Base-by-base conservation (phyloP, 1,140 invertebrate genomes). In the Drosophila busckii region DNA sequence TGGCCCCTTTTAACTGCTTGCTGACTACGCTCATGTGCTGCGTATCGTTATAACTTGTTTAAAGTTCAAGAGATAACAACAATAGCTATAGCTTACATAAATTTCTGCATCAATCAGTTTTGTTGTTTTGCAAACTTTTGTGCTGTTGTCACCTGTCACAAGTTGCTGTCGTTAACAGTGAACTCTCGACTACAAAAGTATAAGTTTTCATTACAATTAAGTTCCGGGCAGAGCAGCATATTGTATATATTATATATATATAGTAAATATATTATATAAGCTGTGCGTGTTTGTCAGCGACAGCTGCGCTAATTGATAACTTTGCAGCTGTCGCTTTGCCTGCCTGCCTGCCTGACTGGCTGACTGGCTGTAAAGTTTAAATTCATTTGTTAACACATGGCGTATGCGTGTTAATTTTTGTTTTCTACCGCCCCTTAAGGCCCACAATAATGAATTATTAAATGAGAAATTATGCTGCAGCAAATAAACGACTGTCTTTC, bases 251-350 rank as follows among this genome's bases (percentile, higher is more conserved):
- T n/a, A n/a, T n/a, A n/a, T n/a, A n/a, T n/a, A n/a, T n/a, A n/a
- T n/a, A n/a, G n/a, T n/a, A n/a, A n/a, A n/a, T n/a, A n/a, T n/a
- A n/a, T n/a, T n/a, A n/a, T 26, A 29, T 1, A 29, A 42, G 15
- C 8, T 37, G 23, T 16, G 10, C 15, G 26, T 40, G 20, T 16
- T 7, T 54, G 56, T 31, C 49, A 73, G 68, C 49, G 38, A 37
- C 56, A 49, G 67, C 48, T 44, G 46, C 49, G 41, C 48, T 71
- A 78, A 80, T 71, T 71, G 64, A 80, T 68, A 38, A 59, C 56
- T 29, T 34, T 22, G 8, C 46, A 54, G 52, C 32, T 70, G 71
- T 10, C 31, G n/a, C 13, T 7, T n/a, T 15, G 9, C n/a, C n/a
- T n/a, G n/a, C n/a, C n/a, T n/a, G n/a, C n/a, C n/a, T n/a, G n/a